Conservation (phyloP, 1,140 invertebrate species). For the Musca domestica region DNA sequence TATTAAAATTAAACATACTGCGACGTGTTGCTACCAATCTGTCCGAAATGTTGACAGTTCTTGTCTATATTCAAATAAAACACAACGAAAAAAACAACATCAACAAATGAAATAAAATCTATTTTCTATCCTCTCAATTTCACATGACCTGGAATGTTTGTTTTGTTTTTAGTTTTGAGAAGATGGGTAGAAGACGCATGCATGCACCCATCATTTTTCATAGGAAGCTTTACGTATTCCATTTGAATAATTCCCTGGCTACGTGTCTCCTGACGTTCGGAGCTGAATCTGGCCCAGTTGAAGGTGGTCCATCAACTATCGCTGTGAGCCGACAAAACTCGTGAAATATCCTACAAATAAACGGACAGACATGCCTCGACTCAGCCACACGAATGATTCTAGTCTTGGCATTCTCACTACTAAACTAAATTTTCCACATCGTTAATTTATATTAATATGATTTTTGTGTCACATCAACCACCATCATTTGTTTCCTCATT, state of each 20-base stretch:
- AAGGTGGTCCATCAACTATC: too few relatives aligned
- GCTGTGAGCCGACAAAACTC: too few relatives aligned
- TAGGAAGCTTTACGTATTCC: conserved; percentile 2
- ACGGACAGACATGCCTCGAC: not conserved
- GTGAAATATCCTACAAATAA: too few relatives aligned
- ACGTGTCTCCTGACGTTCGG: not conserved
- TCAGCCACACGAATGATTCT: not conserved
- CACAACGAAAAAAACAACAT: not conserved
- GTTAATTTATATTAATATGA: conserved; percentile 56
- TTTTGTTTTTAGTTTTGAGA: too few relatives aligned
- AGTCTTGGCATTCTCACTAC: conserved; percentile 43
- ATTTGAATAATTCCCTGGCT: not conserved
- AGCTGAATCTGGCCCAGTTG: too few relatives aligned
- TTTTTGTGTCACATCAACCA: conserved; percentile 49
- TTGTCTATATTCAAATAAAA: conserved; percentile 11
- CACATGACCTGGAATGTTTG: too few relatives aligned
- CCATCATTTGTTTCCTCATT: conserved; percentile 13
- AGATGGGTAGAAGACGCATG: too few relatives aligned
- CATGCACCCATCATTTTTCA: conserved; percentile 1
- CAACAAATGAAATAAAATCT: not conserved
- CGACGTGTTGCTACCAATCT: too few relatives aligned
- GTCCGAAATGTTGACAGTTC: not conserved
- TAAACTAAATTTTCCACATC: conserved; percentile 55
- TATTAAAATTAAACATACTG: too few relatives aligned
- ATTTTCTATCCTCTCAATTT: too few relatives aligned